Base-by-base conservation (phyloP, 1,140 invertebrate genomes). In the Bombus affinis region DNA sequence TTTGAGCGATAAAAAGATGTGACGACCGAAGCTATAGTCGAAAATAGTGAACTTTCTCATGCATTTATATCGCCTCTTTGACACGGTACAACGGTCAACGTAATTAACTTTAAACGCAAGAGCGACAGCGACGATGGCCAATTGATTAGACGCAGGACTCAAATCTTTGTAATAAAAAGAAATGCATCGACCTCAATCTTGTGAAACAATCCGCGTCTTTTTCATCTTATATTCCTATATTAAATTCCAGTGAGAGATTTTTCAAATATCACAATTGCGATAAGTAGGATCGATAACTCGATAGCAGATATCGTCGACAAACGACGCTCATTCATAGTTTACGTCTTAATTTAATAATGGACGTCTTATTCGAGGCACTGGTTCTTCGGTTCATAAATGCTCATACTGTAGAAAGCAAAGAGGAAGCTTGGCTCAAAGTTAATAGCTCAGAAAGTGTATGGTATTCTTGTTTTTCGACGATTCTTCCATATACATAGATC, bases 91-190 rank as follows among this genome's bases (percentile, higher is more conserved):
- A 32, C 37, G 42, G 22, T 32, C 42, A 37, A 47, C 25, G 42
- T 68, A 68, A 68, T 79, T 68, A 79, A n/a, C 42, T 37, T 47
- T 68, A 10, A 68, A 68, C 32, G 77, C 32, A 79, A 79, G 39
- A 68, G 22, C 9, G 65, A 65, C 62, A 62, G 5, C 25, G 35
- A 71, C 28, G 44, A 70, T 53, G 6, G 8, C 35, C 53, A 37
- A 66, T 28, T 53, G 47, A 80, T 57, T 57, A 71, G 70, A 68
- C 42, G 28, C 39, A 35, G 10, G 28, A 39, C 13, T 4, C 39
- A 62, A 35, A 47, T 35, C 42, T 10, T 47, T 10, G 22, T 15
- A 32, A 37, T 42, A 22, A 32, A 44, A 32, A 15, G 65, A 35
- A 68, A 79, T 32, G 65, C 13, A 42, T 22, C 6, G 62, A 32